These are phyloP conservation scores for Hydrolagus colliei DNA, from an alignment of 2,797 vertebrate species.

Conservation along the genomic window DNA sequence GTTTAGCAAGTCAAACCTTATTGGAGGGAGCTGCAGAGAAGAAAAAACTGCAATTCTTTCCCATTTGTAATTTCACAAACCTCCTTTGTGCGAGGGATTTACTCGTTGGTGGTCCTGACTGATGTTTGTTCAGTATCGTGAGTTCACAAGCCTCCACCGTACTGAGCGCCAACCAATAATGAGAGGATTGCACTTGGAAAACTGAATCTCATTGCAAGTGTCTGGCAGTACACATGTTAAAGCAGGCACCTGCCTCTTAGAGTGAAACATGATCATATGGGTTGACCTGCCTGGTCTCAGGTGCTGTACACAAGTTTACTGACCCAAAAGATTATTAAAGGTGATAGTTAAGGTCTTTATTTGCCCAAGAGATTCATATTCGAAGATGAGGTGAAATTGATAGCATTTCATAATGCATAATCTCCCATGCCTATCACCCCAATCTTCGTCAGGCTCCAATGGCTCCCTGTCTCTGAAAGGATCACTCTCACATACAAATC, in stretches of 20 bases:
- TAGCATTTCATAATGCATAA: too few species aligned
- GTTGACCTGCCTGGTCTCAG: too few species aligned
- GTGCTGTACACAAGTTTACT: too few species aligned
- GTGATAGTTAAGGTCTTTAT: too few species aligned
- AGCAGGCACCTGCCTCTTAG: not conserved
- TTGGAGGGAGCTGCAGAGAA: not conserved
- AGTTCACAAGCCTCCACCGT: not conserved
- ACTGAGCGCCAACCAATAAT: not conserved
- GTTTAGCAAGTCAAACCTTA: not conserved
- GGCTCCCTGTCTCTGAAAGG: too few species aligned
- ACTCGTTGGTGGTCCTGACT: slow-evolving; percentile 8
- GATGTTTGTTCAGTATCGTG: slow-evolving; percentile 23
- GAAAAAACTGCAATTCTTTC: not conserved
- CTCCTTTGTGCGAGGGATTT: not conserved
- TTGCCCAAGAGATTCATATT: too few species aligned
- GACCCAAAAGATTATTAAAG: too few species aligned
- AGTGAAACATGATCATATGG: too few species aligned
- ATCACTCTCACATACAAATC: too few species aligned
- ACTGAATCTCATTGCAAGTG: not conserved
- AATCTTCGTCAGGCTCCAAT: too few species aligned
- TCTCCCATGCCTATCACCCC: too few species aligned
- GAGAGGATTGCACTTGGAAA: slow-evolving; percentile 13
- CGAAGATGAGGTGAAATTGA: too few species aligned
- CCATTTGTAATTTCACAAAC: not conserved
- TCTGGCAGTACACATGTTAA: not conserved